phyloP scores from a whole-genome alignment of 2,888 invertebrate genomes.

The Eristalis intricaria region DNA sequence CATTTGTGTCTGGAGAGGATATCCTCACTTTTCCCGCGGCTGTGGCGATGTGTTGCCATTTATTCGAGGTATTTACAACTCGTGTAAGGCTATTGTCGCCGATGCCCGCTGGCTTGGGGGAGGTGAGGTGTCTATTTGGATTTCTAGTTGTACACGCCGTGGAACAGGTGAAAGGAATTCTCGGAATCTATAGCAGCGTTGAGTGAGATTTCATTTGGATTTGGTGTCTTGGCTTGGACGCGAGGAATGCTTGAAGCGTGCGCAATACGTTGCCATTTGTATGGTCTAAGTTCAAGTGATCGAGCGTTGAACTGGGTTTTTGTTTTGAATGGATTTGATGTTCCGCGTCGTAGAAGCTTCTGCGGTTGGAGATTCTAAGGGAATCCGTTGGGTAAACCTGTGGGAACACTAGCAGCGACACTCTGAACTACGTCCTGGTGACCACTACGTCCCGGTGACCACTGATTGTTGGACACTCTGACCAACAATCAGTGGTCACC shows the following conservation, averaged over 20 bases:
- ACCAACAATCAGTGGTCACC: too few relatives aligned
- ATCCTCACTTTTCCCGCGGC: conserved; percentile 10
- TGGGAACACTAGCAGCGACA: too few relatives aligned
- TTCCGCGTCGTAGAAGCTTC: too few relatives aligned
- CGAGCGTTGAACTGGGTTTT: not conserved
- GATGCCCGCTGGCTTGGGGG: conserved; percentile 26
- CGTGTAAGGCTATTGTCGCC: conserved; percentile 45
- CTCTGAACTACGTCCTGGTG: too few relatives aligned
- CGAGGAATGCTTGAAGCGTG: conserved; percentile 1
- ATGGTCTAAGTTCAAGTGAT: not conserved
- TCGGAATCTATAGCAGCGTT: conserved; percentile 2
- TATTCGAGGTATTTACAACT: conserved; percentile 33
- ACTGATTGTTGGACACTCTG: too few relatives aligned
- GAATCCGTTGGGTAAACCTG: too few relatives aligned
- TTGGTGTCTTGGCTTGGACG: conserved; percentile 5
- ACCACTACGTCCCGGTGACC: too few relatives aligned
- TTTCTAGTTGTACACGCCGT: conserved; percentile 25
- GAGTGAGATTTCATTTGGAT: conserved; percentile 9
- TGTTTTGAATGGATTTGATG: not conserved
- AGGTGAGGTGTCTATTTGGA: conserved; percentile 29
- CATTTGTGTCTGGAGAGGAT: conserved; percentile 11
- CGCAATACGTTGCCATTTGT: not conserved
- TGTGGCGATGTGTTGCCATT: not conserved
- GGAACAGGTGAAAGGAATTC: conserved; percentile 36
- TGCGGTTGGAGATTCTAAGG: not conserved